Evolutionary conservation across 2,797 vertebrate species (phyloP).

Genomic region (Cossypha polioptera): DNA sequence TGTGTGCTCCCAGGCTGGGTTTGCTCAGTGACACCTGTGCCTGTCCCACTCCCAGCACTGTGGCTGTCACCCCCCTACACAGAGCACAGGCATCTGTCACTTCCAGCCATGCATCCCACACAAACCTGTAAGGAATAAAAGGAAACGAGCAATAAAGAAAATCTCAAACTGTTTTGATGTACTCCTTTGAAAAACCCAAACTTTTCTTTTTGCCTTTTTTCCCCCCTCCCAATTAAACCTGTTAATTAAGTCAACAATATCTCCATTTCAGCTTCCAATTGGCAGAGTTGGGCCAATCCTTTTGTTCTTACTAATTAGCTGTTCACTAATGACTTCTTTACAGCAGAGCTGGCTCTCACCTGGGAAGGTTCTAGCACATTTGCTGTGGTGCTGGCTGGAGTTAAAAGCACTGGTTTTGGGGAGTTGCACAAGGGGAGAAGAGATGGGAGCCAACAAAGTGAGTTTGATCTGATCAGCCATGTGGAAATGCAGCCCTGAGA

Average conservation of each 20-base stretch:
- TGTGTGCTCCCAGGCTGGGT: background rate
- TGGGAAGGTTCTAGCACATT: background rate
- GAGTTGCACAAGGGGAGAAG: background rate
- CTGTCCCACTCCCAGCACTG: background rate
- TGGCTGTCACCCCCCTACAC: background rate
- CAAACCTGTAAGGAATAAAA: background rate
- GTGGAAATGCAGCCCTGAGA: background rate
- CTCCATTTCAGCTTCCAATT: background rate
- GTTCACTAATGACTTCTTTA: background rate
- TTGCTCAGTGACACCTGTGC: background rate
- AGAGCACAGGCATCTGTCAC: rapidly evolving
- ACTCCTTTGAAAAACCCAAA: background rate
- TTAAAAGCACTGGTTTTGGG: background rate
- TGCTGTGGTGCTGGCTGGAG: background rate
- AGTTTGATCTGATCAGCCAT: background rate
- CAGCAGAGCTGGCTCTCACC: background rate
- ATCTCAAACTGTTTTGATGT: background rate
- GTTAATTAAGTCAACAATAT: background rate
- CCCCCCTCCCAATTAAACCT: background rate
- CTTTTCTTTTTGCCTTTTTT: background rate
- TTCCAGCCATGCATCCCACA: background rate
- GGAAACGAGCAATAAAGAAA: background rate
- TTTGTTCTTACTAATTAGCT: constrained; percentile 13
- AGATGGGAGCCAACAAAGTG: background rate
- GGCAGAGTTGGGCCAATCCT: background rate